Percentiles rank a stretch among this genome's conserved stretches.
Evolutionary conservation across 2,797 vertebrate species (phyloP).

Genomic region (Chloroceryle inda): DNA sequence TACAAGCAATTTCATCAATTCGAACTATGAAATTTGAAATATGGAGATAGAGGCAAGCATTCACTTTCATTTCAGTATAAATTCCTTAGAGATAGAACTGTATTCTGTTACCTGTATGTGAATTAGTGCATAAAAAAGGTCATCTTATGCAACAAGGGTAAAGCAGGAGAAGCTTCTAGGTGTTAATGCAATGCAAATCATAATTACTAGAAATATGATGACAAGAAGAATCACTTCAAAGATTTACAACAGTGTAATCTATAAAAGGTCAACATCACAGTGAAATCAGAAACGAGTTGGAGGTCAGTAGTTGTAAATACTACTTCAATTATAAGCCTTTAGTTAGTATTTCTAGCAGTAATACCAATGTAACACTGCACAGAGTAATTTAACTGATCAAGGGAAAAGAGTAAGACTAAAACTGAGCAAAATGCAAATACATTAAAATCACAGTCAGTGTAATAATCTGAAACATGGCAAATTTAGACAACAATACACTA

Average conservation of each 20-base stretch:
- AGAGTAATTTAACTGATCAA: conserved; percentile 76
- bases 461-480: conserved; percentile 76
- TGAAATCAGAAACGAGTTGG: conserved; percentile 44
- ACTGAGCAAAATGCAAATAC: conserved; percentile 77
- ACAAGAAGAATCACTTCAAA: conserved; percentile 60
- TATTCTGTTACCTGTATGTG: background rate
- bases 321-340: conserved; percentile 59
- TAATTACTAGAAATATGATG: conserved; percentile 65
- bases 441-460: conserved; percentile 80
- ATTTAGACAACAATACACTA: conserved; percentile 64
- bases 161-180: conserved; percentile 38
- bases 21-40: background rate
- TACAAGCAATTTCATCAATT: background rate
- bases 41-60: background rate
- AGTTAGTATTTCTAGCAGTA: conserved; percentile 59
- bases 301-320: conserved; percentile 61
- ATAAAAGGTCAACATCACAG: conserved; percentile 62
- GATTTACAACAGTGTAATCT: conserved; percentile 58
- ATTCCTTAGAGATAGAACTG: background rate
- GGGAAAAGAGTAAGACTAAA: conserved; percentile 68
- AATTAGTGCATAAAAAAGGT: conserved; percentile 48
- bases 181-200: conserved; percentile 65
- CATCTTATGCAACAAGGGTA: conserved; percentile 42
- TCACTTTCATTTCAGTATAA: background rate
- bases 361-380: conserved; percentile 50